Conservation (phyloP, 1,140 invertebrate genomes). For the Pseudomyrmex dendroicus region DNA sequence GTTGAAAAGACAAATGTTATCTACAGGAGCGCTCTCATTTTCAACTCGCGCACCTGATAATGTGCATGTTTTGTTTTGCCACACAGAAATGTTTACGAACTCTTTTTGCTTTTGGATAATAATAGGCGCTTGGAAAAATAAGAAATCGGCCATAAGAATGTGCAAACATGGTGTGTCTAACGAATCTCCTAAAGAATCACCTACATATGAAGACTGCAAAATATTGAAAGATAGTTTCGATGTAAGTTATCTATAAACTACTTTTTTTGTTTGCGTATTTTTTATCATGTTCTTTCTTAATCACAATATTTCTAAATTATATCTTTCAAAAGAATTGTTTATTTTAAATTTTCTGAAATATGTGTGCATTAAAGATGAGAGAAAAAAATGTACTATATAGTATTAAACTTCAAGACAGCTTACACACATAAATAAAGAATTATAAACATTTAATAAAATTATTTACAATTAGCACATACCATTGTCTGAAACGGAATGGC, state of each 20-base stretch:
- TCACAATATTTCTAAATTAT: too few relatives aligned
- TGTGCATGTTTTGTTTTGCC: constrained; percentile 61
- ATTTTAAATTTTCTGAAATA: too few relatives aligned
- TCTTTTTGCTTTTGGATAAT: constrained; percentile 50
- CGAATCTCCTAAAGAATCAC: not conserved
- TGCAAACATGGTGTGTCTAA: constrained; percentile 51
- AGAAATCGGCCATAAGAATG: constrained; percentile 47
- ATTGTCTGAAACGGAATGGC: constrained; percentile 63
- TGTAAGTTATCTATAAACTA: too few relatives aligned
- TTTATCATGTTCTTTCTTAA: too few relatives aligned
- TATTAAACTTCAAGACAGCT: too few relatives aligned
- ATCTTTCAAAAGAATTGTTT: too few relatives aligned
- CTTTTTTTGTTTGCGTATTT: too few relatives aligned
- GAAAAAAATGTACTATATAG: not conserved
- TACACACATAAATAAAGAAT: not conserved
- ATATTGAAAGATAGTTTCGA: too few relatives aligned
- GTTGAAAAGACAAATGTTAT: too few relatives aligned
- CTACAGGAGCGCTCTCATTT: constrained; percentile 26
- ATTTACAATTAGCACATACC: constrained; percentile 12
- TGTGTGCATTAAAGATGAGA: too few relatives aligned
- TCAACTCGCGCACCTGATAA: constrained; percentile 53
- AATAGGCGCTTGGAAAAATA: constrained; percentile 68
- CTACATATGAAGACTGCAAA: too few relatives aligned
- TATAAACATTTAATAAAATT: too few relatives aligned
- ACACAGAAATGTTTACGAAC: not conserved